Conservation (phyloP, 2,888 invertebrate species). For the Drosophila neutralis region DNA sequence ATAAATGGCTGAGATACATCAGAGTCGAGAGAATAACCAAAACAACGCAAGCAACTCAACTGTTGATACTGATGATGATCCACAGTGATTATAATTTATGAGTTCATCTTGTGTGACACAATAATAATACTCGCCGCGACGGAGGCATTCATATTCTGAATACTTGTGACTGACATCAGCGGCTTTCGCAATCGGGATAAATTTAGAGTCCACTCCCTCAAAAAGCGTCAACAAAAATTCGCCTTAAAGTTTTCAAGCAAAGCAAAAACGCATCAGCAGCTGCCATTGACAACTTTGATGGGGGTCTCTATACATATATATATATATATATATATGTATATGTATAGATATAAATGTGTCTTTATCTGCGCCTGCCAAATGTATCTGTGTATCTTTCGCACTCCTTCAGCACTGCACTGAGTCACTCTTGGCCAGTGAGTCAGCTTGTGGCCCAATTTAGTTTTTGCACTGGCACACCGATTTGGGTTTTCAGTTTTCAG, state of each 20-base stretch:
- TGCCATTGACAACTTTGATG: slow-evolving; percentile 34
- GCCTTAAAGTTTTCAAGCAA: not conserved
- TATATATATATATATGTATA: not conserved
- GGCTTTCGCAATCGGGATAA: slow-evolving; percentile 12
- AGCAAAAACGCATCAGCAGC: slow-evolving; percentile 26
- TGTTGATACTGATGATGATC: not conserved
- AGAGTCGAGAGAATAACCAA: not conserved
- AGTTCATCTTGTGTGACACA: not conserved
- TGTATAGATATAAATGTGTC: not conserved
- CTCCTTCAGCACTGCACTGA: slow-evolving; percentile 10
- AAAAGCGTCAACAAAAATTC: slow-evolving; percentile 11
- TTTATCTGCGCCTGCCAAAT: not conserved
- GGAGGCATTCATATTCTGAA: not conserved
- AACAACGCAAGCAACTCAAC: not conserved
- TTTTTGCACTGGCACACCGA: slow-evolving; percentile 15
- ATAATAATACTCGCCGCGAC: not conserved
- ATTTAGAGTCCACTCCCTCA: slow-evolving; percentile 15
- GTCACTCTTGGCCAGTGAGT: slow-evolving; percentile 29
- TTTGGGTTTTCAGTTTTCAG: not conserved
- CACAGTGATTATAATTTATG: not conserved
- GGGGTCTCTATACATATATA: slow-evolving; percentile 1
- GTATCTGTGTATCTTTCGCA: not conserved
- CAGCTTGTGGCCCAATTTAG: slow-evolving; percentile 24
- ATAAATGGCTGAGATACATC: not conserved
- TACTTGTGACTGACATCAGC: slow-evolving; percentile 30